These are phyloP conservation scores for Apus apus DNA, from an alignment of 2,113 vertebrate species.

Conservation along the genomic window DNA sequence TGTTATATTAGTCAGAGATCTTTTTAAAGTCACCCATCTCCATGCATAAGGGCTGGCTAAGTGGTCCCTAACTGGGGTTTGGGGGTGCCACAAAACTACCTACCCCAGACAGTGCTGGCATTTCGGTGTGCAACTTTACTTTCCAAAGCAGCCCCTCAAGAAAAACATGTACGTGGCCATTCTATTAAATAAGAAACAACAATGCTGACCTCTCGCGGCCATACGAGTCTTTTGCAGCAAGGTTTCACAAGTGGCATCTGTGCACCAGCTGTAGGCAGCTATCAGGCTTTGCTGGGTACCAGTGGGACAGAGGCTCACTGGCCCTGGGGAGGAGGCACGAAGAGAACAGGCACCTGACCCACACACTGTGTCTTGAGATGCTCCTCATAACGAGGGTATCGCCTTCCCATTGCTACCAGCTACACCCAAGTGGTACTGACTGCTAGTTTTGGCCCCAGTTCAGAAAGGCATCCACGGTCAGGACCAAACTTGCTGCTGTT, in stretches of 20 bases:
- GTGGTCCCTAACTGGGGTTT: not conserved
- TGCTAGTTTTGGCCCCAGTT: not conserved
- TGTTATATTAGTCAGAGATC: not conserved
- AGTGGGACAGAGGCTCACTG: accelerated
- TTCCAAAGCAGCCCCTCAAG: not conserved
- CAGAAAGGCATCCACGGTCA: not conserved
- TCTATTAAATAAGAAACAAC: not conserved
- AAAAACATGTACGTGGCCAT: accelerated
- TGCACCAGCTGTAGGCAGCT: accelerated
- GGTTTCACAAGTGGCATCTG: accelerated
- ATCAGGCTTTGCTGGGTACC: not conserved
- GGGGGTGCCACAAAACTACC: not conserved
- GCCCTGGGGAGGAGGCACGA: accelerated
- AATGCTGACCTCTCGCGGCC: slow-evolving; percentile 63
- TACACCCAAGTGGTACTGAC: no score
- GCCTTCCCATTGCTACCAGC: not conserved
- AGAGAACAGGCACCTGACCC: not conserved
- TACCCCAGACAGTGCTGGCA: not conserved
- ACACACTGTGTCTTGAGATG: accelerated
- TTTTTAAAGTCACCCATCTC: not conserved
- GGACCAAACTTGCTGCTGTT: not conserved
- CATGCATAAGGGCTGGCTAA: not conserved
- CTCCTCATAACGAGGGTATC: accelerated
- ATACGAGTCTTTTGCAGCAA: not conserved
- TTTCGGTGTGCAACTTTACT: accelerated